Conservation (phyloP, 2,888 invertebrate genomes). For the Meiosimyza platycephala region DNA sequence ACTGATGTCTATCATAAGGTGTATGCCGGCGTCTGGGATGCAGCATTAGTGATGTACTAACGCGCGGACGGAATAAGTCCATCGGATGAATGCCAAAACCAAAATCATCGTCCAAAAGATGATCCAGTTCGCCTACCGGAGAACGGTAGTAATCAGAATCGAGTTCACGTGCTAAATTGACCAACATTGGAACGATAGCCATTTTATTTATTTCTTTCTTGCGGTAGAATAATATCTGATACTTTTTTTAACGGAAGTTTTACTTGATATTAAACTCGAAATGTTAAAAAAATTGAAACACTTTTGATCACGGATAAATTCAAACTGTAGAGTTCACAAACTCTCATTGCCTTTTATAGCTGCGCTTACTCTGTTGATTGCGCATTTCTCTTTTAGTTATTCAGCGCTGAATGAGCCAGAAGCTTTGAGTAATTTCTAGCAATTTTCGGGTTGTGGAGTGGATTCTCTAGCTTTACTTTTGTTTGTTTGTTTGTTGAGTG, state of each 20-base stretch:
- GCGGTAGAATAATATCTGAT: neutral
- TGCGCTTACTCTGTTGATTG: neutral
- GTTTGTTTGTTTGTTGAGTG: neutral
- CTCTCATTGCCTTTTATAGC: constrained; percentile 42
- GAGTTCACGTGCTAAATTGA: constrained; percentile 45
- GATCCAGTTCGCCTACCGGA: constrained; percentile 33
- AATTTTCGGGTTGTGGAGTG: neutral
- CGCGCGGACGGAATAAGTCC: constrained; percentile 58
- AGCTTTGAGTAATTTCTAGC: constrained; percentile 11
- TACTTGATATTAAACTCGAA: neutral
- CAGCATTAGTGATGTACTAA: constrained; percentile 46
- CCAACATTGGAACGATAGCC: constrained; percentile 51
- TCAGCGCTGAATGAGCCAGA: constrained; percentile 5
- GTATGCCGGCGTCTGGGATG: constrained; percentile 70
- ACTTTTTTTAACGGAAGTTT: neutral
- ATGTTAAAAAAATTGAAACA: neutral
- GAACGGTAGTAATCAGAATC: constrained; percentile 36
- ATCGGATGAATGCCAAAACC: constrained; percentile 59
- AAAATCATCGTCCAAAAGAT: constrained; percentile 52
- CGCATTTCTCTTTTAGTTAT: neutral
- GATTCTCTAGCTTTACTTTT: neutral
- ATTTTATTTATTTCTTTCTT: constrained; percentile 40
- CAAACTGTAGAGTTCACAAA: constrained; percentile 37
- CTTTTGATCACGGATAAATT: constrained; percentile 17
- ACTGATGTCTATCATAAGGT: constrained; percentile 74